Percentiles rank a stretch among this genome's conserved stretches.
phyloP scores from a whole-genome alignment of 2,888 invertebrate species.

The Pristionchus japonicus region DNA sequence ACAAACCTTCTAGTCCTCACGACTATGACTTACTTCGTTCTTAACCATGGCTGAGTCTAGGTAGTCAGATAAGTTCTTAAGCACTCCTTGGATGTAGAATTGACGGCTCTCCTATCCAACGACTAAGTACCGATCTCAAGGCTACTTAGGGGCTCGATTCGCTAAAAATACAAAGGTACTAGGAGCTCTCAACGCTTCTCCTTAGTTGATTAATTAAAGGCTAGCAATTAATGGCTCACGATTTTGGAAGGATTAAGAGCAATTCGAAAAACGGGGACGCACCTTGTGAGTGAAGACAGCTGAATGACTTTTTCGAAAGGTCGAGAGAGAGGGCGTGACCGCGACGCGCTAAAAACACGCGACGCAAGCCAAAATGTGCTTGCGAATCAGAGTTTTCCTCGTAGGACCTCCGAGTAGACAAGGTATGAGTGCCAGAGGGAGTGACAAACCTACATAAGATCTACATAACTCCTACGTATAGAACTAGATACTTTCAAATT shows the following conservation, averaged over 20 bases:
- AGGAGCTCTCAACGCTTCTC: neutral
- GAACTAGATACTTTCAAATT: too few species aligned
- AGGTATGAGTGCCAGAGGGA: too few species aligned
- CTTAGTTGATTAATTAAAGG: neutral
- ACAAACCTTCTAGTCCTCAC: neutral
- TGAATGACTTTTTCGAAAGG: conserved; percentile 10
- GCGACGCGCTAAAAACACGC: conserved; percentile 13
- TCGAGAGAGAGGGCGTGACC: neutral
- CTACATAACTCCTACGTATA: too few species aligned
- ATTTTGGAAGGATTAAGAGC: too few species aligned
- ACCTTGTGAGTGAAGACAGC: neutral
- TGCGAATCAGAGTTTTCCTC: neutral
- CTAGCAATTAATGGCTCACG: neutral
- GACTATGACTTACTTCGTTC: conserved; percentile 38
- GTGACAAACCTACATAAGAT: too few species aligned
- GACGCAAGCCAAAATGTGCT: neutral
- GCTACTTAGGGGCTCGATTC: conserved; percentile 43
- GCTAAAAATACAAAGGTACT: conserved; percentile 45
- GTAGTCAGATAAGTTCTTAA: conserved; percentile 17
- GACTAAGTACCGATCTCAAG: conserved; percentile 45
- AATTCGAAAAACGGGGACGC: neutral
- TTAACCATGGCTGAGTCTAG: conserved; percentile 47
- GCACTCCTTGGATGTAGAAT: conserved; percentile 23
- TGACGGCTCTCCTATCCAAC: conserved; percentile 45
- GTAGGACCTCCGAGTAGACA: too few species aligned